Evolutionary conservation across 2,797 vertebrate species (phyloP), one percentile per base, ranked within the genome.

Genomic region (Antrozous pallidus): DNA sequence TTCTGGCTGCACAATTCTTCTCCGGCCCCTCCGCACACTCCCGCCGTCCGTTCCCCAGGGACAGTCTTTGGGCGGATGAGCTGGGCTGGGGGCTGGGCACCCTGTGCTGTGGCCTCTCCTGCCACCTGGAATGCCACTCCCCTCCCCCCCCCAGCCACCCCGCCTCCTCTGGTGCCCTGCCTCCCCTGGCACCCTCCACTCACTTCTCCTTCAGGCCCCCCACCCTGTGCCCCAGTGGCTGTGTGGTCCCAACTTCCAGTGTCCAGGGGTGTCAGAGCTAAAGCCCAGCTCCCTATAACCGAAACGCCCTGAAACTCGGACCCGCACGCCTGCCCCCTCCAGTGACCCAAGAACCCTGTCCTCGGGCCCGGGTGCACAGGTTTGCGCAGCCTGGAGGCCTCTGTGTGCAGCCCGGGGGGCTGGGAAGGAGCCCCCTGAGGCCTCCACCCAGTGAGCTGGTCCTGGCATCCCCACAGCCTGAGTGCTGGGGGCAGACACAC

Each of bases 61-160:
- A 8, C 36, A 51, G 54, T 31, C 26, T 18, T 13, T 36, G 16
- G 47, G 54, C 17, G 20, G 22, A 2, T 5, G 22, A 22, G 22
- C 9, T 4, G 0, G 1, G 26, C 16, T 22, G 9, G 0, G 5
- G 33, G 16, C 74, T 40, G 11, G 38, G 6, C 1, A 17, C 28
- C 38, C 56, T 3, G 38, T 12, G 16, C 90, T 0, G 24, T 2
- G 4, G 4, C 36, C 4, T 36, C 14, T 67, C 65, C 82, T 80
- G 24, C 38, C 3, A 0, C 33, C 65, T n/a, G 2, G 4, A 33
- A 17, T 0, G 3, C 17, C 0, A 0, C 6, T n/a, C 16, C 2
- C 20, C 20, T 3, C 31, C 26, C 1, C 1, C 58, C 38, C 24
- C 22, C 22, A 4, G 7, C 7, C 49, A 14, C 36, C 18, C 73